A percentile compares a stretch with the other conserved stretches of the same genome.
phyloP scores from a whole-genome alignment of 2,113 vertebrate species.

The Macrotis lagotis region DNA sequence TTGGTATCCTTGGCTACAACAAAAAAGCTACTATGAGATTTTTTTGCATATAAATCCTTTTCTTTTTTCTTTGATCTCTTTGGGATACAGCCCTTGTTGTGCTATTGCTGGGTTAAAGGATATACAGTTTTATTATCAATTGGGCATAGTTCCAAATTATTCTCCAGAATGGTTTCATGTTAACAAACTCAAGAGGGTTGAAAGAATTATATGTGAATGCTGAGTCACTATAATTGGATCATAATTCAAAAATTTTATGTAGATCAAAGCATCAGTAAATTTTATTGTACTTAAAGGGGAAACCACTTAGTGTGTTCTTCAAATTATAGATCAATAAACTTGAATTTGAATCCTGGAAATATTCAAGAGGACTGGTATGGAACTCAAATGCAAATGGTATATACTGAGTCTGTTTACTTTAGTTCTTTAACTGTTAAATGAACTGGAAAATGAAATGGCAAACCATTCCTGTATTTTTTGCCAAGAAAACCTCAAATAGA shows the following conservation, averaged over 20 bases:
- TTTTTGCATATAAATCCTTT: neutral
- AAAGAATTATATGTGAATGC: neutral
- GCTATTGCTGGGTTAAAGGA: neutral
- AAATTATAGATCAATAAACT: neutral
- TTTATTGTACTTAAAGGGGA: neutral
- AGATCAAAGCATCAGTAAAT: neutral
- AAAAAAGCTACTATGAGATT: neutral
- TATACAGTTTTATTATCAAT: neutral
- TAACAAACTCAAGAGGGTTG: neutral
- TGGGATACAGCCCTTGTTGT: neutral
- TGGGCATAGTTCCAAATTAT: neutral
- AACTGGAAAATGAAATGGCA: too few relatives aligned
- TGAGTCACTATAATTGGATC: neutral
- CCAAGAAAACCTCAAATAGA: too few relatives aligned
- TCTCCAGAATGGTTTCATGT: neutral
- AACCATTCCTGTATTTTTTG: too few relatives aligned
- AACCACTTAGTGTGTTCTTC: neutral
- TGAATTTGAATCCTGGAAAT: too few relatives aligned
- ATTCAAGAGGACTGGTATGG: neutral
- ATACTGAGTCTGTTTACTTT: neutral
- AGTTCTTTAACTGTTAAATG: neutral
- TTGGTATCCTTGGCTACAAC: neutral
- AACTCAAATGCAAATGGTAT: too few relatives aligned
- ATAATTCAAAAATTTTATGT: neutral
- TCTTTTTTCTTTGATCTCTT: neutral